Conservation (phyloP, 2,113 vertebrate genomes). For the Tupaia tana region DNA sequence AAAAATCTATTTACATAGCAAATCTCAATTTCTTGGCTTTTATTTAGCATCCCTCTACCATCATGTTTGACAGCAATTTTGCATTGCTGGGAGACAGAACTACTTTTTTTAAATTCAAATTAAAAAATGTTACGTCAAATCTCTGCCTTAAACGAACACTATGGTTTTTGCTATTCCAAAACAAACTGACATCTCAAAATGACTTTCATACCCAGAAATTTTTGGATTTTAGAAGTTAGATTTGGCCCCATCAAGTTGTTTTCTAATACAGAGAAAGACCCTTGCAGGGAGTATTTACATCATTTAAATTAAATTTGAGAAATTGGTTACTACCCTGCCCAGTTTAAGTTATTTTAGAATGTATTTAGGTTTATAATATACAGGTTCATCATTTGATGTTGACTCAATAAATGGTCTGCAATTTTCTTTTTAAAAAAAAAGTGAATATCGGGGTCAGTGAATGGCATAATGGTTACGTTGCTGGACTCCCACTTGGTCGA, state of each 20-base stretch:
- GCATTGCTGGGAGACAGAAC: background rate
- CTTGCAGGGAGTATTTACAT: background rate
- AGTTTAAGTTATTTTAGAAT: slow-evolving; percentile 22
- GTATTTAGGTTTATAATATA: background rate
- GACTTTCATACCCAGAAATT: background rate
- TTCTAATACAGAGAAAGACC: background rate
- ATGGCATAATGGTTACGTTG: too few relatives aligned
- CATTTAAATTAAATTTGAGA: background rate
- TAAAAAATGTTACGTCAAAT: background rate
- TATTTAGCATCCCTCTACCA: background rate
- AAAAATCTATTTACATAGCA: background rate
- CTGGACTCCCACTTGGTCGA: too few relatives aligned
- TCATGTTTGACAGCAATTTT: background rate
- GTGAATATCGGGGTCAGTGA: background rate
- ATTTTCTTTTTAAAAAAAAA: slow-evolving; percentile 30
- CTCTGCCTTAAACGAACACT: background rate
- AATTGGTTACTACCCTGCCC: background rate
- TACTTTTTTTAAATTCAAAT: background rate
- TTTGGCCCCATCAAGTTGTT: background rate
- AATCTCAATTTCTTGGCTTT: background rate
- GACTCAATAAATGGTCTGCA: background rate
- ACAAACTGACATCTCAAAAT: background rate
- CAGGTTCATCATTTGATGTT: background rate
- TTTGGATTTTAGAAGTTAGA: background rate
- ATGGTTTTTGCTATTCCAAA: background rate